Percentiles rank a stretch among this genome's conserved stretches.
Evolutionary conservation across 1,140 invertebrate species (phyloP).

Genomic region (Trichomalopsis sarcophagae): DNA sequence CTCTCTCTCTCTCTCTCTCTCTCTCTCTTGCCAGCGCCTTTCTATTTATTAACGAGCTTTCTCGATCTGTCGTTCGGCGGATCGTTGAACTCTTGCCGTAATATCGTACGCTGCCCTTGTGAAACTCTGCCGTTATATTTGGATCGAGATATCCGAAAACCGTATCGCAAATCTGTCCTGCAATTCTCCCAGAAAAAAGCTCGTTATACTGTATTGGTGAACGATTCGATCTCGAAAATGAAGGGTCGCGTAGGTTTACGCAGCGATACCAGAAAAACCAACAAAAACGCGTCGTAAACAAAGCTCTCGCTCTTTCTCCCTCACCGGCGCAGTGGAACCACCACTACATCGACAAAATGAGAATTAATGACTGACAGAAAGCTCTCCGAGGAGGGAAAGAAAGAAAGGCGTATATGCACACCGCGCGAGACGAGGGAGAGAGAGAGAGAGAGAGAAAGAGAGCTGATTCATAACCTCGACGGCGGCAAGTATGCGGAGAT

Average conservation of each 20-base stretch:
- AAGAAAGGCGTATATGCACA: neutral
- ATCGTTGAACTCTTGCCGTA: neutral
- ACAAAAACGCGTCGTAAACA: slow-evolving; percentile 10
- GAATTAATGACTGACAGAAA: slow-evolving; percentile 26
- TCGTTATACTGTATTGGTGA: neutral
- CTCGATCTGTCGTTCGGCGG: slow-evolving; percentile 1
- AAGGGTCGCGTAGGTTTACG: neutral
- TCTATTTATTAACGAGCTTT: slow-evolving; percentile 48
- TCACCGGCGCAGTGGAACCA: neutral
- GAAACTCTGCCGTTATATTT: too few species aligned
- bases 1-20: neutral
- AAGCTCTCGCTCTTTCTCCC: neutral
- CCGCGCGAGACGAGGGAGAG: neutral
- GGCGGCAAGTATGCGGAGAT: slow-evolving; percentile 51
- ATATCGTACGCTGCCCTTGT: neutral
- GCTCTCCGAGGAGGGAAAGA: neutral
- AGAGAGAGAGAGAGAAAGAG: neutral
- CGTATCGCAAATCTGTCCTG: neutral
- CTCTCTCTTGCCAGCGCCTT: slow-evolving; percentile 2
- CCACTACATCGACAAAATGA: slow-evolving; percentile 10
- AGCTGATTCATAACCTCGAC: slow-evolving; percentile 59
- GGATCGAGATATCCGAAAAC: neutral
- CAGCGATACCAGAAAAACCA: neutral
- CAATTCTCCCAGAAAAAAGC: neutral
- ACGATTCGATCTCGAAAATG: neutral